Conservation (phyloP, 2,797 vertebrate species). For the Tragelaphus eurycerus region DNA sequence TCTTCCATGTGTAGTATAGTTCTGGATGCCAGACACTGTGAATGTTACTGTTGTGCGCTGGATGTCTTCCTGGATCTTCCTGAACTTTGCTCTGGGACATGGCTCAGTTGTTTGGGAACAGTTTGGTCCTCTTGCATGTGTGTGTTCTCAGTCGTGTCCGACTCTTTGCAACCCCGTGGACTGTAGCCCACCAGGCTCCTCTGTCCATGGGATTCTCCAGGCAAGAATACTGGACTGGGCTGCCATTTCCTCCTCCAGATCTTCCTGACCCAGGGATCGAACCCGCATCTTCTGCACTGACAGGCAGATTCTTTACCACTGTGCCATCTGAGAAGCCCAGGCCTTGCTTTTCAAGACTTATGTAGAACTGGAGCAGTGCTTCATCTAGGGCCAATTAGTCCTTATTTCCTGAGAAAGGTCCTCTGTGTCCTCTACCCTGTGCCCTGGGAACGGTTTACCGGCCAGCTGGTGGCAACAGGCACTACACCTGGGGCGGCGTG, state of each 20-base stretch:
- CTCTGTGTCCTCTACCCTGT: neutral
- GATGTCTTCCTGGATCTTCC: neutral
- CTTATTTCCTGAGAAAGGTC: neutral
- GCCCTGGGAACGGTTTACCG: too few species aligned
- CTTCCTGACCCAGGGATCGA: neutral
- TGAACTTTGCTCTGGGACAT: neutral
- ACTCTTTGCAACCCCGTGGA: neutral
- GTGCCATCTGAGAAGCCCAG: neutral
- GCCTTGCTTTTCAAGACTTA: neutral
- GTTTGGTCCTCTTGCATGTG: neutral
- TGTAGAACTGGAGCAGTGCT: too few species aligned
- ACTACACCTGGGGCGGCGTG: fast-evolving
- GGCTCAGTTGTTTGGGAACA: neutral
- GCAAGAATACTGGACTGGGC: neutral
- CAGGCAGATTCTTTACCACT: neutral
- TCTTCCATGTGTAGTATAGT: too few species aligned
- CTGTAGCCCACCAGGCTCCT: neutral
- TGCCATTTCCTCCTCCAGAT: neutral
- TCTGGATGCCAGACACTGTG: neutral
- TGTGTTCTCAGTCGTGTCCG: neutral
- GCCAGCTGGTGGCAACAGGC: neutral
- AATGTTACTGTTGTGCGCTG: neutral
- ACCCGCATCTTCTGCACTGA: neutral
- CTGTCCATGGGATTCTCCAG: neutral
- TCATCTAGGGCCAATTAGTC: neutral